Base-by-base conservation (phyloP, 1,140 invertebrate species). In the Hyles vespertilio region DNA sequence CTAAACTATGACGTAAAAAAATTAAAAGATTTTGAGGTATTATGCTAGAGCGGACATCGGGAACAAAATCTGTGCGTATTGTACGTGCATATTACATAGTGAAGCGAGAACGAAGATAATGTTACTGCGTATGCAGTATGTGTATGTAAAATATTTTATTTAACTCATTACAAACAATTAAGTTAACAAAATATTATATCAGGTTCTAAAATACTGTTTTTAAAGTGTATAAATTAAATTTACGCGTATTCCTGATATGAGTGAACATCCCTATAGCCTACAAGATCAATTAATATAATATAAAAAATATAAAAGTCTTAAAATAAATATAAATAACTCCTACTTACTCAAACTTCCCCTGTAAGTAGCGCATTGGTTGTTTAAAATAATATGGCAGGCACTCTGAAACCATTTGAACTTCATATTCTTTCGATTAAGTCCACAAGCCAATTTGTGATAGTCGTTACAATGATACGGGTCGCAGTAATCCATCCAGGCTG, bases 401-500 rank as follows among this genome's bases (percentile, higher is more conserved):
- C 80, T 84, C 33, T 81, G 81, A 10, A 84, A 84, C 77, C 77
- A 84, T 56, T 73, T 76, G 50, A 84, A 84, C 3, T 54, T 68
- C 69, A 76, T 74, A 0, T 48, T 68, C 2, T 54, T 43, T 2
- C 78, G 52, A 48, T 84, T 84, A 7, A 82, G 11, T 0, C 76
- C 77, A 32, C 79, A 81, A 0, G 68, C 70, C 0, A 57, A 49
- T 9, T 61, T 77, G 58, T 80, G 69, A 32, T 80, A 79, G 33
- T 79, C 77, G 8, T 79, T 77, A 52, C 82, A 85, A 9, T 83
- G 82, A 48, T 80, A 77, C 0, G 77, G 77, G 6, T 81, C 82
- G 22, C 82, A 85, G 56, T 79, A 85, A 34, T 85, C 82, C 78
- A 82, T 81, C 74, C 75, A 82, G 0, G 69, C 70, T 0, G 81